phyloP scores from a whole-genome alignment of 2,888 invertebrate species.

The Anodontia alba region DNA sequence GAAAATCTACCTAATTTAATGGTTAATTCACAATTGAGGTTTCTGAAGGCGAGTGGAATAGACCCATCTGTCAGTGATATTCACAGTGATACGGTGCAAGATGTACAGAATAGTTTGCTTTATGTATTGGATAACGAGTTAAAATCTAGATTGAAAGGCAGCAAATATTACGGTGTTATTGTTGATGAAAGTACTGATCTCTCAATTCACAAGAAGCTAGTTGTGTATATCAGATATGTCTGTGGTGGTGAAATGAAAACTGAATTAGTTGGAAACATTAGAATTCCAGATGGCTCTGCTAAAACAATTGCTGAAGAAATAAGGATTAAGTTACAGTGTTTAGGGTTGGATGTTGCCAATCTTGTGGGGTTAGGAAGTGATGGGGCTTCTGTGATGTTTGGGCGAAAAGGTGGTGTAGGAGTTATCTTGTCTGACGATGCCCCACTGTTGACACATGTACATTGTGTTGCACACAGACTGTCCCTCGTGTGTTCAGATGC shows the following conservation, averaged over 20 bases:
- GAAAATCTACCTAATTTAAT: background rate
- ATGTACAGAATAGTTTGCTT: constrained; percentile 2
- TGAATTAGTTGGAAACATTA: background rate
- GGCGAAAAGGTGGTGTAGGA: background rate
- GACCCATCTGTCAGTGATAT: background rate
- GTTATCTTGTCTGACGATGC: background rate
- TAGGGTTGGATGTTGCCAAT: background rate
- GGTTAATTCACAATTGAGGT: constrained; percentile 3
- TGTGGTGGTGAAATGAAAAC: constrained; percentile 7
- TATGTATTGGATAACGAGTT: background rate
- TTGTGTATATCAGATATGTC: background rate
- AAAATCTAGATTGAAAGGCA: background rate
- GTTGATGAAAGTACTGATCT: constrained; percentile 8
- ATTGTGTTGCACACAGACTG: constrained; percentile 7
- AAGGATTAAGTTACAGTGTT: background rate
- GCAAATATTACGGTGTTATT: background rate
- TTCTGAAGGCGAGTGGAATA: background rate
- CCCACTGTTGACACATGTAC: background rate
- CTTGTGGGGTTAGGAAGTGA: background rate
- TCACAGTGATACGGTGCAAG: constrained; percentile 9
- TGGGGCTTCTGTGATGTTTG: background rate
- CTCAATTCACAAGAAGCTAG: constrained; percentile 3
- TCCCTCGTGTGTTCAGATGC: background rate
- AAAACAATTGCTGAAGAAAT: constrained; percentile 2
- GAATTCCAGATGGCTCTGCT: background rate